A percentile compares a stretch with the other conserved stretches of the same genome.
These are phyloP conservation scores for Bubo scandiacus DNA, from an alignment of 2,113 vertebrate genomes.

Conservation along the genomic window DNA sequence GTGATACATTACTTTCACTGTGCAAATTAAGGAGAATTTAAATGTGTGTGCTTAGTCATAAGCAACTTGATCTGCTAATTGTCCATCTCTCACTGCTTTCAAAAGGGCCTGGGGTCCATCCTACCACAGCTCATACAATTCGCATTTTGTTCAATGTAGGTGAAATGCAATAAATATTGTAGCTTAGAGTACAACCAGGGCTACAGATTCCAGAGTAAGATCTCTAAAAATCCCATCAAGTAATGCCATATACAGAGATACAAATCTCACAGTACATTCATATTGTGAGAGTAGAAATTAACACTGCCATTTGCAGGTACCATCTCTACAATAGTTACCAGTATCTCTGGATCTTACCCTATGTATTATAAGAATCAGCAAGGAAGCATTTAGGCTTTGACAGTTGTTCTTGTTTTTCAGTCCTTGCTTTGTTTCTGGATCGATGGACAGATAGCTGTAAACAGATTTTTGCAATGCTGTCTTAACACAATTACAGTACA, in stretches of 20 bases:
- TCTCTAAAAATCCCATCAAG: neutral
- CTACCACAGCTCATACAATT: neutral
- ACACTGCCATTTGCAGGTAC: neutral
- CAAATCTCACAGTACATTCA: neutral
- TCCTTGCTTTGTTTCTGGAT: slow-evolving; percentile 27
- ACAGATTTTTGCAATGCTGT: neutral
- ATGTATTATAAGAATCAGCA: neutral
- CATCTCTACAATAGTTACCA: neutral
- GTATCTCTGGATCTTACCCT: neutral
- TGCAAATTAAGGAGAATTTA: neutral
- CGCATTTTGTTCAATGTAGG: neutral
- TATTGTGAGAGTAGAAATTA: neutral
- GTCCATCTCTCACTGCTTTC: neutral
- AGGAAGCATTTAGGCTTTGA: neutral
- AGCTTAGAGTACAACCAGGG: neutral
- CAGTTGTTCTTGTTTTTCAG: neutral
- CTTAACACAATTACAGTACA: slow-evolving; percentile 16
- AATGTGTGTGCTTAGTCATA: neutral
- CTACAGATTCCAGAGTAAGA: neutral
- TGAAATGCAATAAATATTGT: neutral
- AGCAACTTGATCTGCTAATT: neutral
- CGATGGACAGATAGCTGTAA: slow-evolving; percentile 45
- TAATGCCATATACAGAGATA: neutral
- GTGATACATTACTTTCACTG: neutral
- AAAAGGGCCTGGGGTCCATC: neutral